Conservation (phyloP, 1,140 invertebrate species). For the Orchestia grillus region DNA sequence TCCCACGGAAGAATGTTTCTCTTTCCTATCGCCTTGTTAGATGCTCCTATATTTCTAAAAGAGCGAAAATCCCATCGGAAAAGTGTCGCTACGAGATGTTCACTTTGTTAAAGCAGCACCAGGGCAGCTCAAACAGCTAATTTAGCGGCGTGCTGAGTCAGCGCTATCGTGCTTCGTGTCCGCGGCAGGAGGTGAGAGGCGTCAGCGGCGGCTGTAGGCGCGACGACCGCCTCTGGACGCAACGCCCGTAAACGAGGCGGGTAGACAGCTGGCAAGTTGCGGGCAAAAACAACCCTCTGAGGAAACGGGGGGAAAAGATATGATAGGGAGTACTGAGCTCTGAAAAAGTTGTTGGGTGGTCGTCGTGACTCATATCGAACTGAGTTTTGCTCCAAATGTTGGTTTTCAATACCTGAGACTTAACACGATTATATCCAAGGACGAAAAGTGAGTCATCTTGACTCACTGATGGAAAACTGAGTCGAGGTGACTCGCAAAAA, state of each 20-base stretch:
- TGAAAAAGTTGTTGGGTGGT: too few relatives aligned
- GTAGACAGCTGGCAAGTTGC: neutral
- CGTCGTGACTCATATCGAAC: too few relatives aligned
- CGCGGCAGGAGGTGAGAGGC: neutral
- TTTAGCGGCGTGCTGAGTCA: conserved; percentile 19
- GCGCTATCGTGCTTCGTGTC: neutral
- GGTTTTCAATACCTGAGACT: too few relatives aligned
- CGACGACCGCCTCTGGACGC: neutral
- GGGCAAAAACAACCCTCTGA: neutral
- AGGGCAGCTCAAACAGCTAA: conserved; percentile 18
- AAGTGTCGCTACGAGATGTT: conserved; percentile 29
- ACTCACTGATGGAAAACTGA: too few relatives aligned
- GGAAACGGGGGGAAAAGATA: neutral
- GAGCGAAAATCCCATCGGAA: neutral
- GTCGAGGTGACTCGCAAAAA: too few relatives aligned
- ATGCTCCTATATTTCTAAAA: neutral
- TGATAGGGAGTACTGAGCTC: neutral
- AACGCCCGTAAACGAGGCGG: neutral
- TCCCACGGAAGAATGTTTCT: neutral
- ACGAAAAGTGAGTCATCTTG: too few relatives aligned
- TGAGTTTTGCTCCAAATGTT: too few relatives aligned
- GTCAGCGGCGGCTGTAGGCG: neutral
- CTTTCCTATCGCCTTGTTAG: neutral
- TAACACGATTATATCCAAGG: too few relatives aligned
- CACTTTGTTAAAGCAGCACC: conserved; percentile 4